These are phyloP conservation scores for Leptatherina wallacei DNA, from an alignment of 2,797 vertebrate species.

Conservation along the genomic window DNA sequence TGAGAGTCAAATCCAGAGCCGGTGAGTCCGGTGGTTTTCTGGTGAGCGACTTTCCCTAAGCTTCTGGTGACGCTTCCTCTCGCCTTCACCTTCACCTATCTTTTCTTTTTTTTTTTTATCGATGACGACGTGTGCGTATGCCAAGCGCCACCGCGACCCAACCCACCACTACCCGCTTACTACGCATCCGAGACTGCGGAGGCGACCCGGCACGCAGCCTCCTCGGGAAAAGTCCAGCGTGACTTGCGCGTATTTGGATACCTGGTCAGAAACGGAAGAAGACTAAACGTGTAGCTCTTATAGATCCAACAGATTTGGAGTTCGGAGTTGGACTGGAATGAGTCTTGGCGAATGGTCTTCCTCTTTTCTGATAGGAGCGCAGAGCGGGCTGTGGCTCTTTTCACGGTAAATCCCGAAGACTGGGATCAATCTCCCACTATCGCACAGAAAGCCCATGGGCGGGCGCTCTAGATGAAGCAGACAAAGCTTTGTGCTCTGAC, in stretches of 20 bases:
- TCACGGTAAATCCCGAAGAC: conserved; percentile 70
- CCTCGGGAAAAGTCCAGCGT: conserved; percentile 45
- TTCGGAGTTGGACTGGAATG: conserved; percentile 14
- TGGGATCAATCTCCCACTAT: conserved; percentile 68
- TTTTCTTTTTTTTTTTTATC: conserved; percentile 26
- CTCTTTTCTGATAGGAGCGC: conserved; percentile 43
- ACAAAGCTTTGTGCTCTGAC: conserved; percentile 59
- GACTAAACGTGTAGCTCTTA: background rate
- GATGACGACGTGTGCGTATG: conserved; percentile 61
- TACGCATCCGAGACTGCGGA: conserved; percentile 78
- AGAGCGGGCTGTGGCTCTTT: conserved; percentile 46
- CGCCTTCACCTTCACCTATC: conserved; percentile 69
- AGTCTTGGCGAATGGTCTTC: conserved; percentile 30
- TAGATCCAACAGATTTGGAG: background rate
- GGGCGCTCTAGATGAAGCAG: conserved; percentile 66
- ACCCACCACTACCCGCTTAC: conserved; percentile 76
- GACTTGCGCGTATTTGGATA: conserved; percentile 40
- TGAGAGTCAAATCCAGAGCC: conserved; percentile 58
- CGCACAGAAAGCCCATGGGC: conserved; percentile 72
- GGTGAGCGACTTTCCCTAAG: conserved; percentile 50
- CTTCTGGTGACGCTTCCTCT: conserved; percentile 43
- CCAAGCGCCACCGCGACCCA: conserved; percentile 76
- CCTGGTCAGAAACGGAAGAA: background rate
- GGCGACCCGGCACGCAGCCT: conserved; percentile 50
- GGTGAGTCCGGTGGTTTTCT: conserved; percentile 39